phyloP scores from a whole-genome alignment of 2,797 vertebrate species.

The Etheostoma perlongum region DNA sequence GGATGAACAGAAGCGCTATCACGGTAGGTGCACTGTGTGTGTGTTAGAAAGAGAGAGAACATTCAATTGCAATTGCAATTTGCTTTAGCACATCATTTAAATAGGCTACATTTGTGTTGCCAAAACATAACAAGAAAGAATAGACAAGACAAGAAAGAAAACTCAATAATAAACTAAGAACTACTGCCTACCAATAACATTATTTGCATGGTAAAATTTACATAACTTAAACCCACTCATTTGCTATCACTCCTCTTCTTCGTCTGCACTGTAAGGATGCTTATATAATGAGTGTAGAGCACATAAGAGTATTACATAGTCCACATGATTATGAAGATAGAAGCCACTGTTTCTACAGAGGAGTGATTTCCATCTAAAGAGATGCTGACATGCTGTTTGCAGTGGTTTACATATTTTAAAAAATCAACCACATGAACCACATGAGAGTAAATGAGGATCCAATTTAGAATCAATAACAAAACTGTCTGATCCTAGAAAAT shows the following conservation, averaged over 20 bases:
- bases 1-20: constrained; percentile 87
- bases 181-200: background rate
- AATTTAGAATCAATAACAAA: constrained; percentile 4
- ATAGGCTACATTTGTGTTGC: background rate
- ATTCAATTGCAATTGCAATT: background rate
- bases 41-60: background rate
- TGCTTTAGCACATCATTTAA: background rate
- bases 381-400: background rate
- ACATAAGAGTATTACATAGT: constrained; percentile 42
- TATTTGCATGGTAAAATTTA: background rate
- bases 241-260: background rate
- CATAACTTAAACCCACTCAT: background rate
- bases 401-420: background rate
- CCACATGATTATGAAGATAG: constrained; percentile 14
- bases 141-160: background rate
- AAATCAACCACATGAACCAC: background rate
- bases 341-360: background rate
- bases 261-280: constrained; percentile 1
- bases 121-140: background rate
- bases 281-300: constrained; percentile 21
- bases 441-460: background rate
- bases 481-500: background rate
- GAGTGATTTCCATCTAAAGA: background rate
- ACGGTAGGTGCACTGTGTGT: constrained; percentile 75
- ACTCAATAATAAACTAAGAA: background rate